Base-by-base conservation (phyloP, 1,140 invertebrate genomes). In the Aphaenogaster floridana region DNA sequence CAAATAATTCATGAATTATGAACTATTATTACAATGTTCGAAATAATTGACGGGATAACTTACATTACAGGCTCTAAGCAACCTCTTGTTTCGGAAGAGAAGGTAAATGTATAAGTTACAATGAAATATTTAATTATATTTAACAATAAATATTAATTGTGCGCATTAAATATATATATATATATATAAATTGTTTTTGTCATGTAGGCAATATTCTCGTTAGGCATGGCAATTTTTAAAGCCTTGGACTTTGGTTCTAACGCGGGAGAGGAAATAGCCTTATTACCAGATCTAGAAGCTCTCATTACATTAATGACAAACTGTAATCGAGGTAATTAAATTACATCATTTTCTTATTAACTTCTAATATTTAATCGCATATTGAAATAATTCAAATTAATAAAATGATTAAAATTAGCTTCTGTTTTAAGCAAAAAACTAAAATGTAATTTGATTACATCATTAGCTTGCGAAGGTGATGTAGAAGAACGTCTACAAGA, bases 171-270 rank as follows among this genome's bases (percentile, higher is more conserved):
- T 66, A 72, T 61, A 28, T 28, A 28, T 76, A 71, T 74, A 54
- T 13, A 34, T 61, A 61, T 36, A 17, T 42, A 39, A 52, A 52
- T 52, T 36, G 13, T 63, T 57, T 63, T 68, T 39, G 28, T 78
- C 54, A 96, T 97, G 5, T 96, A 98, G 98, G 95, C 98, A 89
- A 96, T 98, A 84, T 96, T 97, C 84, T 97, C 97, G 86, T 94
- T 99, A 92, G 98, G 98, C 7, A 95, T 98, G 83, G 96, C 98
- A 80, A 97, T 99, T 80, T 99, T 98, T 95, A 96, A 97, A 86
- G 98, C 98, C n/a, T 95, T 99, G 92, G 98, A 99, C 95, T 98
- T 97, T 96, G 97, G 98, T 87, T 95, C 98, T 92, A 96, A 96
- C 66, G 97, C 97, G 89, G 97, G 98, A 84, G 98, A 99, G 94